Percentiles rank a stretch among this genome's conserved stretches.
Conservation (phyloP, 2,113 vertebrate species). For the Notothenia rossii region DNA sequence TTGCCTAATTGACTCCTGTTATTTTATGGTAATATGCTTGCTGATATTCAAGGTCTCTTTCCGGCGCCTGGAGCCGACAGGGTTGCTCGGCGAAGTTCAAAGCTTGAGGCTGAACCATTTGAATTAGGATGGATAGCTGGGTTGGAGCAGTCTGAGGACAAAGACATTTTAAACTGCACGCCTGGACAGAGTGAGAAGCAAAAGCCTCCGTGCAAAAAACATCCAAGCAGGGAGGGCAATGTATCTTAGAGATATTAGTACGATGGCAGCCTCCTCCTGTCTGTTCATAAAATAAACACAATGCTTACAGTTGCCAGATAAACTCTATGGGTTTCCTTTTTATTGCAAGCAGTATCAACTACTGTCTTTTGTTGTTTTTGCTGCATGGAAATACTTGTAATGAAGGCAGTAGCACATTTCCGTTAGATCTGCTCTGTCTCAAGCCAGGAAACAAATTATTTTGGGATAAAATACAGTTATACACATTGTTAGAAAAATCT, state of each 20-base stretch:
- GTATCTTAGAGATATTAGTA: constrained; percentile 36
- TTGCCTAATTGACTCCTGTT: constrained; percentile 39
- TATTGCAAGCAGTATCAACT: constrained; percentile 2
- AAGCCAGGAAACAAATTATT: background rate
- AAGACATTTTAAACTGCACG: constrained; percentile 43
- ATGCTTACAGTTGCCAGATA: background rate
- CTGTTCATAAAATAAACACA: background rate
- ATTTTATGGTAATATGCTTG: constrained; percentile 39
- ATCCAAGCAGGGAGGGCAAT: constrained; percentile 19
- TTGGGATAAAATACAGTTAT: background rate
- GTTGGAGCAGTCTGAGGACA: constrained; percentile 38
- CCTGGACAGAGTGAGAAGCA: constrained; percentile 8
- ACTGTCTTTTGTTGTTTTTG: background rate
- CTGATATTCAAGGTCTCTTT: constrained; percentile 26
- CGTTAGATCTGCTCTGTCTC: constrained; percentile 9
- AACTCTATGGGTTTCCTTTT: background rate
- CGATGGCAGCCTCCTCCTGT: constrained; percentile 12
- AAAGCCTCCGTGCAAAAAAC: background rate
- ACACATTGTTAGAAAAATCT: background rate
- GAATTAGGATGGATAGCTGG: constrained; percentile 54
- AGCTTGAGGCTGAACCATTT: constrained; percentile 38
- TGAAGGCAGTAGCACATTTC: constrained; percentile 8
- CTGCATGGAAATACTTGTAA: constrained; percentile 8
- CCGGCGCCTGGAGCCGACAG: background rate
- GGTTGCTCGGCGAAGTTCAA: constrained; percentile 29